Conservation (phyloP, 2,888 invertebrate genomes). For the Eledone cirrhosa region DNA sequence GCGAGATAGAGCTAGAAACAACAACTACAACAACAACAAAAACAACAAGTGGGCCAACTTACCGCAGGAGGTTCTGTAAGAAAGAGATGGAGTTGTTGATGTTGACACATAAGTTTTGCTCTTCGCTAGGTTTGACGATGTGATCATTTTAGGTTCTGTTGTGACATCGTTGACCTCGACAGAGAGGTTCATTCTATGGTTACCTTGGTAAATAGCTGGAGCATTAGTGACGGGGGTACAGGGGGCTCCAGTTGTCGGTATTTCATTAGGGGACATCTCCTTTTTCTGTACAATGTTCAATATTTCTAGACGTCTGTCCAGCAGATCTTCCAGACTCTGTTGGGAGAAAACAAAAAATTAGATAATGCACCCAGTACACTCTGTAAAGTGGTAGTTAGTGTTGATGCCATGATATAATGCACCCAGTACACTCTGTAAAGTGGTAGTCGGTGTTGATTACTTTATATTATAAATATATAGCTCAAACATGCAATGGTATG, state of each 20-base stretch:
- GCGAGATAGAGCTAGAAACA: too few species aligned
- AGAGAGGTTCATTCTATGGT: background rate
- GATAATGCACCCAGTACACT: too few species aligned
- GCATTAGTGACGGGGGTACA: conserved; percentile 20
- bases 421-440: too few species aligned
- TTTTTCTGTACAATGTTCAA: background rate
- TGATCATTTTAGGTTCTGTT: conserved; percentile 1
- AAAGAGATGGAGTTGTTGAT: conserved; percentile 26
- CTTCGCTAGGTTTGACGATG: conserved; percentile 12
- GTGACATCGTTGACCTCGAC: background rate
- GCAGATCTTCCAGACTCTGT: conserved; percentile 22
- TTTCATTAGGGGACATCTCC: background rate
- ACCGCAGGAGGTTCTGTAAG: conserved; percentile 17
- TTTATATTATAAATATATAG: too few species aligned
- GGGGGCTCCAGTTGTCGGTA: conserved; percentile 10
- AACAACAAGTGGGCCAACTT: background rate
- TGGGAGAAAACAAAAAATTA: background rate
- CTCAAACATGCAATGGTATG: too few species aligned
- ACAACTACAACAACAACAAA: too few species aligned
- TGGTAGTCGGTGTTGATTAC: too few species aligned
- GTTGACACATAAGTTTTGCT: conserved; percentile 29
- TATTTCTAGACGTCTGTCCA: background rate
- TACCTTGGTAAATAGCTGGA: conserved; percentile 18
- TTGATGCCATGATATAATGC: too few species aligned
- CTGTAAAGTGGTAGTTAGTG: too few species aligned